Base-by-base conservation (phyloP, 2,888 invertebrate species). In the Thelaira solivaga region DNA sequence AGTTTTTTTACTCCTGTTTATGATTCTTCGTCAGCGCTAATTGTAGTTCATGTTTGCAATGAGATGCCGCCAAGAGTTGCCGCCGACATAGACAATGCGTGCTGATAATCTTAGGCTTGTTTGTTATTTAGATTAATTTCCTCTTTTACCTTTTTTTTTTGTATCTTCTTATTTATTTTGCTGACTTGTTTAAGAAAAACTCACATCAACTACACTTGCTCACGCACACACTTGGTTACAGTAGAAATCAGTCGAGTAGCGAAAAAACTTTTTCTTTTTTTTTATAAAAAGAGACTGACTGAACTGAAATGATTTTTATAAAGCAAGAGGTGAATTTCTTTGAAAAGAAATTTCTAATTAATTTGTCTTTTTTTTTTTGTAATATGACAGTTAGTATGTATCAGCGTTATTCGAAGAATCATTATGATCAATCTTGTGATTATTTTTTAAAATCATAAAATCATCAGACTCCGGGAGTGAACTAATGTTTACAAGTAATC, bases 1-100 rank as follows among this genome's bases (percentile, higher is more conserved):
- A 86, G 83, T 83, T 84, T 47, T 59, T 62, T 47, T 75, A 69
- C 62, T 39, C 24, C 75, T 67, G 61, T 67, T 72, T 72, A 65
- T 76, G 76, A 71, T 65, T 59, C 76, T 65, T 67, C 65, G 76
- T 61, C 76, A 67, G 59, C 53, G 65, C 76, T 72, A 71, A 76
- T 76, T 71, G 59, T 65, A 71, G 65, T 53, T 57, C 76, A 76
- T 72, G 71, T 72, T 72, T 22, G 71, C 65, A 76, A 61, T 67
- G 36, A 61, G 53, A 76, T 65, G 64, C 76, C 76, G 71, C 64
- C 76, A 76, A 76, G 67, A 65, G 45, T 55, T 53, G 65, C 71
- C 71, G 71, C 65, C 71, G 51, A 51, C 71, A 71, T 65, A 67
- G 65, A 53, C 51, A 20, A 67, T 76, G 76, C 71, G 76, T 76